These are phyloP conservation scores for Leuctra nigra DNA, from an alignment of 2,888 invertebrate species.

Conservation along the genomic window DNA sequence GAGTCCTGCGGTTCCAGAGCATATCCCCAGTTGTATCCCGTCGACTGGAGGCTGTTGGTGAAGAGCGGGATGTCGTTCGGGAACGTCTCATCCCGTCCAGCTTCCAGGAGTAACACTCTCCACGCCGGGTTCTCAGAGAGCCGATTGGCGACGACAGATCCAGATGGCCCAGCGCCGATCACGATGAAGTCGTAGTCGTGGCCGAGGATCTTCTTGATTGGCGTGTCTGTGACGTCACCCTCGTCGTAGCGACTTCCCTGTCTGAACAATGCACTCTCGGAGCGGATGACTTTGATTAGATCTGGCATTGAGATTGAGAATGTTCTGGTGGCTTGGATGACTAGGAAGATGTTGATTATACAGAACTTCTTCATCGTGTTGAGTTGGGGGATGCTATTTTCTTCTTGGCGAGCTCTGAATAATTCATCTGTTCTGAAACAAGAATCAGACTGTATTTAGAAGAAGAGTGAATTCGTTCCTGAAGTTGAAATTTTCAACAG, in stretches of 20 bases:
- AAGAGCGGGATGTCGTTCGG: constrained; percentile 44
- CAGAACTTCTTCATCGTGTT: too few species aligned
- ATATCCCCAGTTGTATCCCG: constrained; percentile 61
- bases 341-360: too few species aligned
- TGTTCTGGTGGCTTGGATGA: too few species aligned
- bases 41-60: constrained; percentile 41
- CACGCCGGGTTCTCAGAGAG: constrained; percentile 11
- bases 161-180: background rate
- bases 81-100: constrained; percentile 45
- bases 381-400: too few species aligned
- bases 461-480: too few species aligned
- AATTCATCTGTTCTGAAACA: too few species aligned
- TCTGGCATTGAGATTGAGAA: too few species aligned
- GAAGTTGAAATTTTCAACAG: too few species aligned
- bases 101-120: constrained; percentile 33
- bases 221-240: background rate
- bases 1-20: constrained; percentile 55
- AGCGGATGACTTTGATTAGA: too few species aligned
- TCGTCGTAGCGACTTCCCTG: constrained; percentile 8
- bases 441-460: too few species aligned
- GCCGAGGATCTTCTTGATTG: background rate
- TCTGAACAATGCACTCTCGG: too few species aligned
- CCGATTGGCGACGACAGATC: constrained; percentile 4
- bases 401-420: too few species aligned
- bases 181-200: constrained; percentile 8